These are phyloP conservation scores for Tauraco erythrolophus DNA, from an alignment of 2,113 vertebrate genomes.

Conservation along the genomic window DNA sequence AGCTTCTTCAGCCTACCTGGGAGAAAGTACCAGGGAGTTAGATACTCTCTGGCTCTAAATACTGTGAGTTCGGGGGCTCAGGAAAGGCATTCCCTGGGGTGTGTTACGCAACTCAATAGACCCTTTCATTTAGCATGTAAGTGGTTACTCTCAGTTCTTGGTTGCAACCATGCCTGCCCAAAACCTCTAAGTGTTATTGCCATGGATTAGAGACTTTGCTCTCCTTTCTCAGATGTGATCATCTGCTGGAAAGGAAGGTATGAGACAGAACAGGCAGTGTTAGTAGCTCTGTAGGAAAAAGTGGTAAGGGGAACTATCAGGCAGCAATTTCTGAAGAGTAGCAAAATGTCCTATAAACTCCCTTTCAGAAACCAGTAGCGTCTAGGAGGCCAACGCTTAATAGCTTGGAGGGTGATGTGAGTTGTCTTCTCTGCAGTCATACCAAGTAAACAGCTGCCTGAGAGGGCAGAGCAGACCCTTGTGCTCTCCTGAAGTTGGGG, in stretches of 20 bases:
- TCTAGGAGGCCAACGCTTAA: not conserved
- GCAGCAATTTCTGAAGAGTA: not conserved
- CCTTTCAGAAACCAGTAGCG: not conserved
- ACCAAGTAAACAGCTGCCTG: not conserved
- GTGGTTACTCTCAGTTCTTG: not conserved
- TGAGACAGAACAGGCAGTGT: not conserved
- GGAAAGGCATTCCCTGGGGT: not conserved
- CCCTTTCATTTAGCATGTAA: fast-evolving
- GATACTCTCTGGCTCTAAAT: not conserved
- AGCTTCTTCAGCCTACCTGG: not conserved
- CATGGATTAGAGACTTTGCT: not conserved
- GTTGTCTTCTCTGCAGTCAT: not conserved
- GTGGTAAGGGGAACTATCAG: fast-evolving
- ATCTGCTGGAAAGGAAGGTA: not conserved
- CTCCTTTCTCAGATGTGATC: not conserved
- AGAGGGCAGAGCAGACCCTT: not conserved
- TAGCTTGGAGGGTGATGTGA: not conserved
- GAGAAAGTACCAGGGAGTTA: not conserved
- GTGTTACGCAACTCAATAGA: not conserved
- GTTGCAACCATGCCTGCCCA: not conserved
- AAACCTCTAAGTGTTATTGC: not conserved
- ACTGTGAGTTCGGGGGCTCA: not conserved
- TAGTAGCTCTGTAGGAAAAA: not conserved
- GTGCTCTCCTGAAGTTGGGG: not conserved
- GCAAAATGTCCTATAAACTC: not conserved